Percentiles rank a stretch among this genome's conserved stretches.
These are phyloP conservation scores for Arnoldichthys spilopterus DNA, from an alignment of 2,797 vertebrate genomes.

Conservation along the genomic window DNA sequence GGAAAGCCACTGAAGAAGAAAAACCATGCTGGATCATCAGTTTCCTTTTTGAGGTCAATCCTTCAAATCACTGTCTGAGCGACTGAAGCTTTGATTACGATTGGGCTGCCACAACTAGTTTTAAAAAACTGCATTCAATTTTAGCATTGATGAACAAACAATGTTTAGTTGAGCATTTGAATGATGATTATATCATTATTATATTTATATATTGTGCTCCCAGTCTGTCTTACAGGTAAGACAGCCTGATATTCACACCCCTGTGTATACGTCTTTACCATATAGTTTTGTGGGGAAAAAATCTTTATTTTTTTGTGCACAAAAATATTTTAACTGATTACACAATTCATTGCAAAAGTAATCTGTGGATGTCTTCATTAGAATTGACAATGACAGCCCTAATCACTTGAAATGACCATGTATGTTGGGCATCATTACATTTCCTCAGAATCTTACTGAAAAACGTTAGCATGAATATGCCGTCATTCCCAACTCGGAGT, in stretches of 20 bases:
- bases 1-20: conserved; percentile 90
- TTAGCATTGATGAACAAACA: background rate
- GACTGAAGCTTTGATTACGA: background rate
- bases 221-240: background rate
- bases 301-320: too few relatives aligned
- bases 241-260: background rate
- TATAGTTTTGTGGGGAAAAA: too few relatives aligned
- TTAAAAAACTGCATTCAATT: background rate
- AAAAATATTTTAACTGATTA: background rate
- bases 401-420: background rate
- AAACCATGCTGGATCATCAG: background rate
- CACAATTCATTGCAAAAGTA: background rate
- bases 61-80: background rate
- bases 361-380: background rate
- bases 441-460: conserved; percentile 88
- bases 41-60: background rate
- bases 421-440: background rate
- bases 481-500: conserved; percentile 97
- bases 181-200: background rate
- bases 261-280: background rate
- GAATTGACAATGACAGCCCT: background rate
- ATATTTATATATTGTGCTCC: background rate
- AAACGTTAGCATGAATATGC: conserved; percentile 99
- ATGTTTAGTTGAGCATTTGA: background rate
- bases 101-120: background rate